Evolutionary conservation across 2,797 vertebrate genomes (phyloP).

Genomic region (Tamandua tetradactyla): DNA sequence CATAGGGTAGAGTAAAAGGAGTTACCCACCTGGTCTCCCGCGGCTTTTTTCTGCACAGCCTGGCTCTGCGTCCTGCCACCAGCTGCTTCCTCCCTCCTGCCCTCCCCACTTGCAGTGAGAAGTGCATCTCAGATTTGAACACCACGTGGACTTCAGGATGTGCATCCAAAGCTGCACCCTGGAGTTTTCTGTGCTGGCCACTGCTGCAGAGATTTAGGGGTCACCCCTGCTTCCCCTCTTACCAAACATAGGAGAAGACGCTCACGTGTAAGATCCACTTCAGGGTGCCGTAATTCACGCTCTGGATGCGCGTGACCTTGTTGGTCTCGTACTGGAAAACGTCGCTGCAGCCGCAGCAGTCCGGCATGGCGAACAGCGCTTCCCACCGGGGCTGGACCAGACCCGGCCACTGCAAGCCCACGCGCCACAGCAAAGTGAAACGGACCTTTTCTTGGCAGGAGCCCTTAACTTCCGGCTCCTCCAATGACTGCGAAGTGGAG

Average conservation of each 20-base stretch:
- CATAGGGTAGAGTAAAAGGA: neutral
- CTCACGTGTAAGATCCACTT: conserved; percentile 85
- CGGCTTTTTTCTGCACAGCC: neutral
- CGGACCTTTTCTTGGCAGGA: neutral
- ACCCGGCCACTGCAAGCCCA: neutral
- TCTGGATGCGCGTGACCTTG: conserved; percentile 87
- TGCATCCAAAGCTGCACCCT: neutral
- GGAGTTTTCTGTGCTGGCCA: neutral
- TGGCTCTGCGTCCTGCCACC: neutral
- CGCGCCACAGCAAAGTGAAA: neutral
- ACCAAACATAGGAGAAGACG: conserved; percentile 87
- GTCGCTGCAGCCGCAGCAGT: neutral
- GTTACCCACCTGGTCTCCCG: neutral
- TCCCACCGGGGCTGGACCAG: neutral
- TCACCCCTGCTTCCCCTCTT: conserved; percentile 73
- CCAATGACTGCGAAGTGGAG: conserved; percentile 16
- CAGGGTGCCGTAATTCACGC: conserved; percentile 85
- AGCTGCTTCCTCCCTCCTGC: neutral
- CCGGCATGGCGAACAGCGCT: conserved; percentile 37
- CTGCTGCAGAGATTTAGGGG: neutral
- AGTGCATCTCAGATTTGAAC: neutral
- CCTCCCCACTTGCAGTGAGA: neutral
- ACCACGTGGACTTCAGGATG: neutral
- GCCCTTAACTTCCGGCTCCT: conserved; percentile 32
- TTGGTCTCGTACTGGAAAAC: conserved; percentile 87